phyloP scores from a whole-genome alignment of 2,888 invertebrate genomes.

The Latheticus oryzae region DNA sequence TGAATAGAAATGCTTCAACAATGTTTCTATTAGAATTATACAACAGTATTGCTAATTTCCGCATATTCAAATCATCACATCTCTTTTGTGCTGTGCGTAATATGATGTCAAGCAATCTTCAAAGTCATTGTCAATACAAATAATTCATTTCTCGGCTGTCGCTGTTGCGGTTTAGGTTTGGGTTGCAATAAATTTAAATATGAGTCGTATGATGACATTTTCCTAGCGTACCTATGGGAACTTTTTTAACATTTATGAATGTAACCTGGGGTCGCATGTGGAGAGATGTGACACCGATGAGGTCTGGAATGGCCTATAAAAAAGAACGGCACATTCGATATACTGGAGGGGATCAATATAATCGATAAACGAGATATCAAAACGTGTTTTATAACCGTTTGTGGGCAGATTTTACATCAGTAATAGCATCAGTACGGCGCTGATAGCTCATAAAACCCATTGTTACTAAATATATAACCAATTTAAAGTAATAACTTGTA shows the following conservation, averaged over 20 bases:
- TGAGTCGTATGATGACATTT: slow-evolving; percentile 57
- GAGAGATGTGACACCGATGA: slow-evolving; percentile 62
- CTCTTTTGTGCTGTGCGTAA: no score
- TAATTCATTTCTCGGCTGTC: slow-evolving; percentile 25
- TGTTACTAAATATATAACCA: slow-evolving; percentile 49
- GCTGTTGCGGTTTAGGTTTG: slow-evolving; percentile 39
- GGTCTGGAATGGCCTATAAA: slow-evolving; percentile 64
- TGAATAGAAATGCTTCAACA: no score
- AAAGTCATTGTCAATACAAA: slow-evolving; percentile 23
- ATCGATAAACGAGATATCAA: slow-evolving; percentile 63
- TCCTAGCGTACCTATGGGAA: slow-evolving; percentile 60
- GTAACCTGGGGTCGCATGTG: slow-evolving; percentile 61
- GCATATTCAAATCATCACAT: no score
- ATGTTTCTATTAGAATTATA: no score
- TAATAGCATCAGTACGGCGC: slow-evolving; percentile 55
- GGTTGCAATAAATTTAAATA: slow-evolving; percentile 50
- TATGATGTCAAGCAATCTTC: no score
- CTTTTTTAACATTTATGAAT: slow-evolving; percentile 61
- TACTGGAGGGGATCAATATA: slow-evolving; percentile 57
- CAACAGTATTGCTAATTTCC: no score
- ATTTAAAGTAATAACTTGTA: slow-evolving; percentile 48
- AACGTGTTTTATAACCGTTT: slow-evolving; percentile 62
- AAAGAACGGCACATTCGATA: slow-evolving; percentile 64
- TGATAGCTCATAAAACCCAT: slow-evolving; percentile 52
- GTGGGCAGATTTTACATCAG: slow-evolving; percentile 61